Conservation (phyloP, 2,888 invertebrate genomes). For the Lithophane leautieri region DNA sequence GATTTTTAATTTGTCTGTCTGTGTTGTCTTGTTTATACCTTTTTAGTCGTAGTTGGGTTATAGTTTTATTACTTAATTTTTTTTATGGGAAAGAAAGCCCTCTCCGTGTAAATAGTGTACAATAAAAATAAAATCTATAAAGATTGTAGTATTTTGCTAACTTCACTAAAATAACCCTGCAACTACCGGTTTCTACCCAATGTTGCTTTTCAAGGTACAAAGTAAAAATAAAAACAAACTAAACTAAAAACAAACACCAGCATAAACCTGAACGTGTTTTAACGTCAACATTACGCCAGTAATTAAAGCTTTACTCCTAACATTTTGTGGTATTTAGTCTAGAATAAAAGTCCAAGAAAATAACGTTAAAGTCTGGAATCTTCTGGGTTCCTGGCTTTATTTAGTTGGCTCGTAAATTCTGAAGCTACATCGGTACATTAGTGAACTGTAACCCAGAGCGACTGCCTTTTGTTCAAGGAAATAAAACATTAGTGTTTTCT, state of each 20-base stretch:
- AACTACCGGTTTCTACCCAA: background rate
- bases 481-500: conserved; percentile 21
- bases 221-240: conserved; percentile 24
- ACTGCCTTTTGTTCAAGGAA: conserved; percentile 24
- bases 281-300: conserved; percentile 32
- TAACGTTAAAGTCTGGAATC: conserved; percentile 36
- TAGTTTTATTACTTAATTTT: too few species aligned
- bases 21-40: too few species aligned
- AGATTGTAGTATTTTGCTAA: background rate
- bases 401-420: conserved; percentile 57
- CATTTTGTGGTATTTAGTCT: conserved; percentile 37
- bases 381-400: conserved; percentile 32
- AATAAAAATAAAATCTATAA: conserved; percentile 17
- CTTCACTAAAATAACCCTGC: background rate
- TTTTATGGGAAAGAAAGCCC: background rate
- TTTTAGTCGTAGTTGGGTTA: too few species aligned
- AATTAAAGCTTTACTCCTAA: conserved; percentile 43
- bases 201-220: background rate
- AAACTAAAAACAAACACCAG: conserved; percentile 16
- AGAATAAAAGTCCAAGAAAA: conserved; percentile 32
- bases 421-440: conserved; percentile 44
- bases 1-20: too few species aligned
- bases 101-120: background rate
- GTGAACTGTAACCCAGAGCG: conserved; percentile 12
- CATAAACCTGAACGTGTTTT: conserved; percentile 15